These are phyloP conservation scores for Nestor notabilis DNA, from an alignment of 2,113 vertebrate genomes.

Conservation along the genomic window DNA sequence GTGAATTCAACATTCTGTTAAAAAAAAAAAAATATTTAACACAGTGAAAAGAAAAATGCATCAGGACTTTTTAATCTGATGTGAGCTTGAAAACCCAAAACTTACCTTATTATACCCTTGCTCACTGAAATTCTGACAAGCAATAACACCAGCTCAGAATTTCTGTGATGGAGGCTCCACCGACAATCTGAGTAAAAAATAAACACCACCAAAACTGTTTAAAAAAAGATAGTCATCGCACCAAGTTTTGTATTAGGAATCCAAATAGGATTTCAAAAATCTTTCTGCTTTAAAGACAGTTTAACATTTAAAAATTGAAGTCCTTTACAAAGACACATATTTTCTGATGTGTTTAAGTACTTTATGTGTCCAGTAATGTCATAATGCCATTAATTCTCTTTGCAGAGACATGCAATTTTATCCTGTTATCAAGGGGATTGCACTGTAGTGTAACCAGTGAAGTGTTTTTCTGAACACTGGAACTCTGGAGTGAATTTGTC, in stretches of 20 bases:
- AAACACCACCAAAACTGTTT: background rate
- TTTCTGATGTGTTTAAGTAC: conserved; percentile 61
- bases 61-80: background rate
- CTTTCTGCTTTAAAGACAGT: conserved; percentile 39
- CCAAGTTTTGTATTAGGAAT: conserved; percentile 17
- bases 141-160: background rate
- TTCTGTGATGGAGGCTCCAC: background rate
- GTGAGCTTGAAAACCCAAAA: background rate
- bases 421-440: background rate
- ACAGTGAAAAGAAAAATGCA: background rate
- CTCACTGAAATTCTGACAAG: background rate
- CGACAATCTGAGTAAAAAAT: background rate
- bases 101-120: background rate
- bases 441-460: background rate
- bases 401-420: conserved; percentile 54
- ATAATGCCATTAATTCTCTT: conserved; percentile 70
- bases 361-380: conserved; percentile 68
- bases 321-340: conserved; percentile 63
- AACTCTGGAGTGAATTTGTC: background rate
- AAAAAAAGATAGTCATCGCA: background rate
- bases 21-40: background rate
- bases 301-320: conserved; percentile 73
- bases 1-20: background rate
- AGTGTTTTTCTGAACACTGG: conserved; percentile 1
- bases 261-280: conserved; percentile 47